phyloP scores from a whole-genome alignment of 2,888 invertebrate species.

The Calephelis perditalis region DNA sequence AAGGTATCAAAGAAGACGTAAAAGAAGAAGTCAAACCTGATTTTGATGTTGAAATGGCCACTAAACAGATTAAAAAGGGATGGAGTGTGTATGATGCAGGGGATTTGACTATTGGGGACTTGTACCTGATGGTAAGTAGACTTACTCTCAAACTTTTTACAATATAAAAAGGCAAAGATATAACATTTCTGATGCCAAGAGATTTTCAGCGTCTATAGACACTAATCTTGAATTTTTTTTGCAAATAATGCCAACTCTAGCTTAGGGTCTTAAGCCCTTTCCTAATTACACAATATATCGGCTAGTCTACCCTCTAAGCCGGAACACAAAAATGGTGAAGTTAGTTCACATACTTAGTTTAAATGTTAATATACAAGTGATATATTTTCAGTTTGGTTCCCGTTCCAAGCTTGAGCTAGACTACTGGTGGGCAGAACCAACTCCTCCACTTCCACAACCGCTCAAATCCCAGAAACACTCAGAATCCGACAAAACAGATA shows the following conservation, averaged over 20 bases:
- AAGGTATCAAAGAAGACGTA: slow-evolving; percentile 35
- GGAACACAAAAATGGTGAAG: too few species aligned
- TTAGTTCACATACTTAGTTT: too few species aligned
- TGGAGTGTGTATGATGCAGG: slow-evolving; percentile 89
- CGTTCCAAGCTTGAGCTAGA: slow-evolving; percentile 87
- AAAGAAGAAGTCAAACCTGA: slow-evolving; percentile 38
- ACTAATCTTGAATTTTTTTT: too few species aligned
- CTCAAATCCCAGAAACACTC: slow-evolving; percentile 32
- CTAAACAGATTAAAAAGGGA: slow-evolving; percentile 78
- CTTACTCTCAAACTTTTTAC: too few species aligned
- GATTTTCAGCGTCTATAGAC: too few species aligned
- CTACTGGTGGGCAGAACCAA: slow-evolving; percentile 86
- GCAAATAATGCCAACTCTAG: too few species aligned
- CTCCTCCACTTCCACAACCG: slow-evolving; percentile 52
- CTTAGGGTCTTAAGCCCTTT: too few species aligned
- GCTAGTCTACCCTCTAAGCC: too few species aligned
- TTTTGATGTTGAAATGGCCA: slow-evolving; percentile 54
- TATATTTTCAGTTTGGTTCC: slow-evolving; percentile 79
- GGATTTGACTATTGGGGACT: slow-evolving; percentile 91
- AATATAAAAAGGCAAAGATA: too few species aligned
- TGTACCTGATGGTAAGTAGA: slow-evolving; percentile 88
- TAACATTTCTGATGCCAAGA: too few species aligned
- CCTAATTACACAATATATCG: too few species aligned
- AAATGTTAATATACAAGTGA: neutral
- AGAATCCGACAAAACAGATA: slow-evolving; percentile 29